Percentiles rank a stretch among this genome's conserved stretches.
Evolutionary conservation across 2,797 vertebrate species (phyloP).

Genomic region (Hydrocynus forskahlii): DNA sequence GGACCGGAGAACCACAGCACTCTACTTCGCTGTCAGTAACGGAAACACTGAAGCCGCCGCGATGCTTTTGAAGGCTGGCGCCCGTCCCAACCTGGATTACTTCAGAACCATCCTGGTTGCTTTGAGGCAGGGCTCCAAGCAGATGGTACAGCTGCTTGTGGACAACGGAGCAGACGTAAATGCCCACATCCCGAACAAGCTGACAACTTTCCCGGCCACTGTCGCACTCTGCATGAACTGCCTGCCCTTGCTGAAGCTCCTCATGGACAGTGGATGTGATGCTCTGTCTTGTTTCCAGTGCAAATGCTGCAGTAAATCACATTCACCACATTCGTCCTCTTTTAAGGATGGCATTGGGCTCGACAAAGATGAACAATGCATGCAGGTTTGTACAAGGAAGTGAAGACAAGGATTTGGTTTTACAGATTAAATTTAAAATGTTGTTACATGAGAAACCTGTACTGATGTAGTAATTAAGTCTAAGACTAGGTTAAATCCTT

Average conservation of each 20-base stretch:
- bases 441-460: no score
- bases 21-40: constrained; percentile 83
- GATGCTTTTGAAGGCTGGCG: constrained; percentile 79
- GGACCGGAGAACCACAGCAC: constrained; percentile 78
- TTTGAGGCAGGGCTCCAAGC: constrained; percentile 77
- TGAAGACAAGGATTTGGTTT: background rate
- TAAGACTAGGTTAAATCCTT: no score
- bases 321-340: constrained; percentile 70
- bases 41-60: constrained; percentile 76
- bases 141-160: constrained; percentile 79
- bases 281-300: constrained; percentile 85
- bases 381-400: background rate
- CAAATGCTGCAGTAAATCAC: constrained; percentile 78
- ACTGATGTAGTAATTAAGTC: no score
- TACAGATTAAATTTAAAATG: no score
- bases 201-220: constrained; percentile 84
- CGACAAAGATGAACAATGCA: background rate
- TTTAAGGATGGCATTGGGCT: background rate
- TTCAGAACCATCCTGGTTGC: constrained; percentile 84
- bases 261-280: constrained; percentile 86
- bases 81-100: constrained; percentile 79
- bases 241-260: constrained; percentile 82
- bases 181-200: constrained; percentile 72
- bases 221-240: constrained; percentile 86
- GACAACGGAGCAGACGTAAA: constrained; percentile 82